Base-by-base conservation (phyloP, 2,113 vertebrate genomes). In the Astur gentilis region DNA sequence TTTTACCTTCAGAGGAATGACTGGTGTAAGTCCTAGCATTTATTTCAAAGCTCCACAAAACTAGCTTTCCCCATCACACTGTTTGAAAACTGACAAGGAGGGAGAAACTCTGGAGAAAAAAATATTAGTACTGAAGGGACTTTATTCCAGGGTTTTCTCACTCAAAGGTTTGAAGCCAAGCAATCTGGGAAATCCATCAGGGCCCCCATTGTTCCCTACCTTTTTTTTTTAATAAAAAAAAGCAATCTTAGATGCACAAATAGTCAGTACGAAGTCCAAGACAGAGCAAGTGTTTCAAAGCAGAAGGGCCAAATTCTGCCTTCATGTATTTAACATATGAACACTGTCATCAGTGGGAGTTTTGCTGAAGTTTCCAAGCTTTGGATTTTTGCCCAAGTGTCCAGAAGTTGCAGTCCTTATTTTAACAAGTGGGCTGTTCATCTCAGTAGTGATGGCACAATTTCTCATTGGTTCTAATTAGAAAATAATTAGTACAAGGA, bases 271-370 rank as follows among this genome's bases (percentile, higher is more conserved):
- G 10, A 49, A 90, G 11, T 17, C 3, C 16, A 52, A 64, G 11
- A 19, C 13, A 66, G 8, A 89, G 42, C 32, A 61, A 79, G 45
- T 5, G 4, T 44, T 90, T 54, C 36, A 45, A 23, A 70, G 36
- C 44, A 71, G 38, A 38, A 9, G 22, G 55, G 38, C 50, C 38
- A 92, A n/a, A 44, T 31, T 55, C 57, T 77, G 42, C 58, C 29
- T 16, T 77, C 49, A 3, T 10, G 3, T 4, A 31, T 19, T 22
- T 16, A 11, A 19, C 7, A 17, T 1, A 4, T 0, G 1, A 26
- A 7, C 36, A 13, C 8, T 16, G 3, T 2, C 42, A 61, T 9
- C 21, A 27, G 5, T 11, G 12, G 4, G 26, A 66, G 13, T 25
- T 52, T 20, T n/a, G 16, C n/a, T 10, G 1, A 26, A 5, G 25